Evolutionary conservation across 2,888 invertebrate genomes (phyloP).

Genomic region (Leptogaster cylindrica): DNA sequence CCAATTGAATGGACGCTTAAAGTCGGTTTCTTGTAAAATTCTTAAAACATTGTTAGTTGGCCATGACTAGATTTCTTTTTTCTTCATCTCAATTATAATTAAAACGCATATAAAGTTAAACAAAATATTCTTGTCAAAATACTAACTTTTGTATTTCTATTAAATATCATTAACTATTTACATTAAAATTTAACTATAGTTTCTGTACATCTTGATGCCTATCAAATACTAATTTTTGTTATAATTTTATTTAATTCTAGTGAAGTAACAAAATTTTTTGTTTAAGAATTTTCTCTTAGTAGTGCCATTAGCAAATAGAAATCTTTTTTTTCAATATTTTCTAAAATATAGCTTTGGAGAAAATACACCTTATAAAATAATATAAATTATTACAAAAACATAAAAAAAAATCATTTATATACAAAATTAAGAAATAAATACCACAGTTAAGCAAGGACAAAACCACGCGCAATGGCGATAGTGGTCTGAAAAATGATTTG

Average conservation of each 20-base stretch:
- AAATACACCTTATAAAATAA: constrained; percentile 28
- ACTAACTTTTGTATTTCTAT: constrained; percentile 30
- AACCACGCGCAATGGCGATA: constrained; percentile 6
- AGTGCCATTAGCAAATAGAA: constrained; percentile 29
- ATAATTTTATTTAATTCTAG: constrained; percentile 20
- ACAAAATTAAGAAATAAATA: constrained; percentile 43
- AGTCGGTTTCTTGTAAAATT: neutral
- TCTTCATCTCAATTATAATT: constrained; percentile 31
- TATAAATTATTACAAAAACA: constrained; percentile 31
- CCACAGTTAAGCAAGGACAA: constrained; percentile 43
- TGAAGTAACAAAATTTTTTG: constrained; percentile 24
- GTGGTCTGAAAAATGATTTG: constrained; percentile 15
- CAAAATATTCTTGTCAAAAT: constrained; percentile 33
- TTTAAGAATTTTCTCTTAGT: constrained; percentile 24
- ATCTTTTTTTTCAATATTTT: neutral
- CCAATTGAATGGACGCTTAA: constrained; percentile 11
- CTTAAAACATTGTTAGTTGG: constrained; percentile 12
- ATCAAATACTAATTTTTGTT: too few species aligned
- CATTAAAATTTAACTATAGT: constrained; percentile 38
- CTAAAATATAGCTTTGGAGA: constrained; percentile 34
- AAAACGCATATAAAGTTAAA: constrained; percentile 37
- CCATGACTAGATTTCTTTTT: constrained; percentile 24
- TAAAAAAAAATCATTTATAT: constrained; percentile 39
- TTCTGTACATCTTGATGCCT: constrained; percentile 20
- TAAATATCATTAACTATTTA: constrained; percentile 38